These are phyloP conservation scores for Poecilia gillii DNA, from an alignment of 2,797 vertebrate genomes.

Conservation along the genomic window DNA sequence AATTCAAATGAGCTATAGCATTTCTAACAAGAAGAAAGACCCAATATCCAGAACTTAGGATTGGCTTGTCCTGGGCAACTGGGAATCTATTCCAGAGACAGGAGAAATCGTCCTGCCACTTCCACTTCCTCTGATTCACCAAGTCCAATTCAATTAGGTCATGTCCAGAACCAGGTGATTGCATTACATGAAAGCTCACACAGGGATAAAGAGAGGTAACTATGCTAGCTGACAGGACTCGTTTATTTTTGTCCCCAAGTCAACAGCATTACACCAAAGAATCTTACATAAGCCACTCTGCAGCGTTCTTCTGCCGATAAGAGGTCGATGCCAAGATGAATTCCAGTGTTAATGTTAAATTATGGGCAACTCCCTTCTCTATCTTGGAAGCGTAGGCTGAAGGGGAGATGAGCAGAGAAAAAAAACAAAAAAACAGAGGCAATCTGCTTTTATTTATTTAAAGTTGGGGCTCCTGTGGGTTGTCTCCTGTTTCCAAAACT, in stretches of 20 bases:
- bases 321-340: slow-evolving; percentile 54
- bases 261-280: slow-evolving; percentile 52
- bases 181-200: slow-evolving; percentile 72
- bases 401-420: slow-evolving; percentile 15
- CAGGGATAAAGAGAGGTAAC: slow-evolving; percentile 70
- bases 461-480: slow-evolving; percentile 19
- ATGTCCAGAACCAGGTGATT: slow-evolving; percentile 70
- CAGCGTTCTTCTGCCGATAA: slow-evolving; percentile 44
- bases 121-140: slow-evolving; percentile 67
- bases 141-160: slow-evolving; percentile 73
- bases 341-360: slow-evolving; percentile 39
- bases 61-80: background rate
- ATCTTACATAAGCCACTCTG: slow-evolving; percentile 52
- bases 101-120: slow-evolving; percentile 41
- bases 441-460: slow-evolving; percentile 50
- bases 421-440: background rate
- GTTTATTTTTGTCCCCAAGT: slow-evolving; percentile 57
- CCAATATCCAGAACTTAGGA: background rate
- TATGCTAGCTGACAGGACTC: slow-evolving; percentile 62
- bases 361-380: slow-evolving; percentile 20
- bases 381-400: slow-evolving; percentile 20
- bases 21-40: background rate
- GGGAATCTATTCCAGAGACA: slow-evolving; percentile 22
- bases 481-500: slow-evolving; percentile 49
- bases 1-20: background rate